phyloP scores from a whole-genome alignment of 2,113 vertebrate genomes.

The Eubucco bourcierii region DNA sequence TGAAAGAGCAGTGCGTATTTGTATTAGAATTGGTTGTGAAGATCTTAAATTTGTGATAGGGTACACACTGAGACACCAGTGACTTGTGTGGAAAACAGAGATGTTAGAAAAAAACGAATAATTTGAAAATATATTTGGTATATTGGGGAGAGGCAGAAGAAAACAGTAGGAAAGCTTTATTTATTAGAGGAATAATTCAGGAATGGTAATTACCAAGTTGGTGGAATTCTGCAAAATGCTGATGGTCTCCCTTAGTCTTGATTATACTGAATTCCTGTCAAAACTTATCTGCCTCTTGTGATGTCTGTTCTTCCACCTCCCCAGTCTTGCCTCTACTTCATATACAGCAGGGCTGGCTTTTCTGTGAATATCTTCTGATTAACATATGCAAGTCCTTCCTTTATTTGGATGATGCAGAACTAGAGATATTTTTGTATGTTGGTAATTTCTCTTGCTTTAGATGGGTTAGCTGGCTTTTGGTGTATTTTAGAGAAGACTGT shows the following conservation, averaged over 20 bases:
- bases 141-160: accelerated
- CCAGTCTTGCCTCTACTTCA: not conserved
- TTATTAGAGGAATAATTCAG: not conserved
- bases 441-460: too few relatives aligned
- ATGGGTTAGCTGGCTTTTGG: not conserved
- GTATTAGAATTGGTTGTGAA: not conserved
- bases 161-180: not conserved
- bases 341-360: not conserved
- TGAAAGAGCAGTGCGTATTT: not conserved
- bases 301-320: not conserved
- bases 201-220: not conserved
- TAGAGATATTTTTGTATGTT: not conserved
- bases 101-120: not conserved
- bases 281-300: accelerated
- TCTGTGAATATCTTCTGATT: not conserved
- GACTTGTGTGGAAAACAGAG: not conserved
- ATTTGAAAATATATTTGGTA: not conserved
- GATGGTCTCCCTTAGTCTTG: not conserved
- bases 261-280: not conserved
- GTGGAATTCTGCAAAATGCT: not conserved
- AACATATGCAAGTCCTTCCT: not conserved
- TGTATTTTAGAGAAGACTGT: not conserved
- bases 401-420: not conserved
- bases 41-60: not conserved
- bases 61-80: not conserved